These are phyloP conservation scores for Dilophus febrilis DNA, from an alignment of 2,888 invertebrate species.

Conservation along the genomic window DNA sequence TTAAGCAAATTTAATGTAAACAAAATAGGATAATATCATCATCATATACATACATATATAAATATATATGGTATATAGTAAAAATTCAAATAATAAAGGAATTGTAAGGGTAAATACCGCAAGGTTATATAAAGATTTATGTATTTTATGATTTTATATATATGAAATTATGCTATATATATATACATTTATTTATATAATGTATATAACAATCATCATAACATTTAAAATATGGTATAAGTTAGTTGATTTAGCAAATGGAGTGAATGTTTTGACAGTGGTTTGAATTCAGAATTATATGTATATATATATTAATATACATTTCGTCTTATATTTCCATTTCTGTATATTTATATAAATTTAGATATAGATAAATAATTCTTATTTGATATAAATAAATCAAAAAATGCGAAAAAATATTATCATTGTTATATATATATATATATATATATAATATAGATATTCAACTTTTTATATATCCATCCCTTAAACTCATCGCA, in stretches of 20 bases:
- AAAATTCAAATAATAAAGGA: neutral
- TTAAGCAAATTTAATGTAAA: constrained; percentile 2
- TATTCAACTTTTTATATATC: no score
- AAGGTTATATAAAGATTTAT: no score
- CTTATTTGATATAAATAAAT: no score
- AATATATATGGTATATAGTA: no score
- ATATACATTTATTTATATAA: neutral
- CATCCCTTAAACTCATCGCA: no score
- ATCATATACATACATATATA: neutral
- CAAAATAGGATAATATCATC: neutral
- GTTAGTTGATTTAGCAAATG: constrained; percentile 36
- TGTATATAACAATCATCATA: constrained; percentile 13
- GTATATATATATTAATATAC: neutral
- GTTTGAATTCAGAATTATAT: constrained; percentile 4
- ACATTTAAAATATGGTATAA: constrained; percentile 33
- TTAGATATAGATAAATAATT: no score
- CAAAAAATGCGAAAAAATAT: no score
- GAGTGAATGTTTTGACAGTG: constrained; percentile 32
- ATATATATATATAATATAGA: no score
- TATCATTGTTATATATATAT: no score
- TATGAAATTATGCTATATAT: no score
- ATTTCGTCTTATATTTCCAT: neutral
- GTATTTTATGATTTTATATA: no score
- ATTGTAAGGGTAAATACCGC: neutral
- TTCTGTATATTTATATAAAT: neutral